phyloP scores from a whole-genome alignment of 2,797 vertebrate species.

The Myiothlypis chrysogaster region DNA sequence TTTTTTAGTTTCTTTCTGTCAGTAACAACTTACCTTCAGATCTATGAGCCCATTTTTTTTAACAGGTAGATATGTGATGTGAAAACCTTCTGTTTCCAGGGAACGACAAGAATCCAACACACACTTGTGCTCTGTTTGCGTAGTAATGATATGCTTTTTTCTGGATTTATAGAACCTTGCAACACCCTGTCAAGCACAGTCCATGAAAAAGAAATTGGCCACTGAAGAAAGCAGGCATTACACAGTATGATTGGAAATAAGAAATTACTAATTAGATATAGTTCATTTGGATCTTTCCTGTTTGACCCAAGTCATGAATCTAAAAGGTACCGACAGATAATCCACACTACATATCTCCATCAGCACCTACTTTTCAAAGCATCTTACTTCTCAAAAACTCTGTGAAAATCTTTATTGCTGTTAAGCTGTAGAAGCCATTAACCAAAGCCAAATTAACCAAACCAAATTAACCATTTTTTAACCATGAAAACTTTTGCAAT shows the following conservation, averaged over 20 bases:
- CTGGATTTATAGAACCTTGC: constrained; percentile 91
- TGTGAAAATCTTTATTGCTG: background rate
- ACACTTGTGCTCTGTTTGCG: constrained; percentile 96
- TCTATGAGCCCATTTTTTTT: constrained; percentile 87
- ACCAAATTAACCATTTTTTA: too few species aligned
- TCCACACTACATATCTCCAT: background rate
- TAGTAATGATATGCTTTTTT: constrained; percentile 92
- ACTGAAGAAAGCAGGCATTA: background rate
- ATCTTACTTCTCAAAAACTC: background rate
- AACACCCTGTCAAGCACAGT: constrained; percentile 83
- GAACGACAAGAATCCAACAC: constrained; percentile 96
- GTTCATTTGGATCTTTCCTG: background rate
- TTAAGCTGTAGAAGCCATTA: background rate
- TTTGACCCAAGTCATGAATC: background rate
- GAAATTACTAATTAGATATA: background rate
- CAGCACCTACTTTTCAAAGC: background rate
- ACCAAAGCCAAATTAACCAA: background rate
- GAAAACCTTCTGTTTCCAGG: constrained; percentile 91
- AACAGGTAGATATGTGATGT: constrained; percentile 91
- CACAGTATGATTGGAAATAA: background rate
- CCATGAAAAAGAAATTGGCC: background rate
- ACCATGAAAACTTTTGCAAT: background rate
- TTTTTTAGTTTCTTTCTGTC: background rate
- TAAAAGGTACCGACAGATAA: background rate
- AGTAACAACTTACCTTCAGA: constrained; percentile 80